Evolutionary conservation across 2,797 vertebrate genomes (phyloP).

Genomic region (Neoniphon sammara): DNA sequence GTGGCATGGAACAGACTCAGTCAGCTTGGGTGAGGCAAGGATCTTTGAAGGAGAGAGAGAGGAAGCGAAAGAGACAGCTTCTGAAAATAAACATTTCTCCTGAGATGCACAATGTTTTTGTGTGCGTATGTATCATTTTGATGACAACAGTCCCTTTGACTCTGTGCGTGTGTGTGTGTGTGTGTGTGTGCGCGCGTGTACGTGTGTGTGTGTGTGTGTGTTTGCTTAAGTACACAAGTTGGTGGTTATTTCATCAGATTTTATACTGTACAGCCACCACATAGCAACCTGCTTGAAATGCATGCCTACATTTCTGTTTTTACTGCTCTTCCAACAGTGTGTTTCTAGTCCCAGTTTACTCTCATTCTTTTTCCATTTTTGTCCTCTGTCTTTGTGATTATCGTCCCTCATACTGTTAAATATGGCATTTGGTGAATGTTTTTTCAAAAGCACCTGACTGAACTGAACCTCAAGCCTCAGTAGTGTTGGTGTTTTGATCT

Average conservation of each 20-base stretch:
- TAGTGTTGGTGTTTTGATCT: too few species aligned
- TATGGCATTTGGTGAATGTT: not conserved
- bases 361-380: not conserved
- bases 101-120: slow-evolving; percentile 65
- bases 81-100: slow-evolving; percentile 78
- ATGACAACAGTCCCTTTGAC: slow-evolving; percentile 66
- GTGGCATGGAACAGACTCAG: slow-evolving; percentile 63
- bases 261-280: slow-evolving; percentile 18
- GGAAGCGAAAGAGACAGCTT: slow-evolving; percentile 64
- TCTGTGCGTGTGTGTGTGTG: slow-evolving; percentile 12
- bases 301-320: slow-evolving; percentile 21
- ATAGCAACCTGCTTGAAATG: slow-evolving; percentile 28
- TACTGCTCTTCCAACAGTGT: not conserved
- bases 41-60: slow-evolving; percentile 74
- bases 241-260: slow-evolving; percentile 48
- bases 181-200: slow-evolving; percentile 20
- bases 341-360: not conserved
- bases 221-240: slow-evolving; percentile 33
- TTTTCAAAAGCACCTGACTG: too few species aligned
- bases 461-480: too few species aligned
- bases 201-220: slow-evolving; percentile 9
- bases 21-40: slow-evolving; percentile 61
- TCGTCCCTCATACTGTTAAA: not conserved
- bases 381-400: too few species aligned
- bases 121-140: slow-evolving; percentile 60